Percentiles rank a stretch among this genome's conserved stretches.
phyloP scores from a whole-genome alignment of 2,888 invertebrate species.

The Ornithoptera priamus region DNA sequence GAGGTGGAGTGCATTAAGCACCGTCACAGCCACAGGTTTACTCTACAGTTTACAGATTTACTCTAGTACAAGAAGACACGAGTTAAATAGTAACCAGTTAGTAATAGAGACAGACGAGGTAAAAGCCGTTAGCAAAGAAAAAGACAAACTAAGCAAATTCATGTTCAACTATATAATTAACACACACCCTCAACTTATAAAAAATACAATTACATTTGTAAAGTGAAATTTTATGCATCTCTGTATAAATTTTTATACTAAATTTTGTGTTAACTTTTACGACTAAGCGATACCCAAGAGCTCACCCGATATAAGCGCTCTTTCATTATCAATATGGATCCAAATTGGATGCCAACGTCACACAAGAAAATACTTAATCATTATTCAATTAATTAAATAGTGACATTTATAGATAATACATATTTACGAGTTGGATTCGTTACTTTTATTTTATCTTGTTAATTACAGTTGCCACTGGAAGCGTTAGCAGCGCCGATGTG shows the following conservation, averaged over 20 bases:
- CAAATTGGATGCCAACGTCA: constrained; percentile 44
- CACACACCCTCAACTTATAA: constrained; percentile 35
- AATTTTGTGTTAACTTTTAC: constrained; percentile 46
- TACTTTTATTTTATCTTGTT: constrained; percentile 74
- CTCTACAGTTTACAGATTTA: too few relatives aligned
- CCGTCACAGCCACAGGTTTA: constrained; percentile 58
- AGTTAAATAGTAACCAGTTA: constrained; percentile 21
- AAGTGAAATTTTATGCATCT: constrained; percentile 39
- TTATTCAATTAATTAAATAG: constrained; percentile 77
- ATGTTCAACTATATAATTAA: constrained; percentile 29
- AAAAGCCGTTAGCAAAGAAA: background rate
- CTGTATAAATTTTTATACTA: constrained; percentile 44
- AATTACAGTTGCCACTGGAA: constrained; percentile 63
- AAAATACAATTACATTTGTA: constrained; percentile 29
- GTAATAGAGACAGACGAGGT: background rate
- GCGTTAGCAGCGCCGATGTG: constrained; percentile 43
- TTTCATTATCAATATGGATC: constrained; percentile 43
- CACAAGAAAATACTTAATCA: constrained; percentile 67
- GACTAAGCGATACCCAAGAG: constrained; percentile 40
- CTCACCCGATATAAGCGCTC: constrained; percentile 53
- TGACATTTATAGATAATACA: constrained; percentile 77
- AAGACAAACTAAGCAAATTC: constrained; percentile 20
- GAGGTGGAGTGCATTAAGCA: constrained; percentile 73
- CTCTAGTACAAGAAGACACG: constrained; percentile 46
- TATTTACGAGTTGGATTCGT: constrained; percentile 73